These are phyloP conservation scores for Antheraea assamensis DNA, from an alignment of 2,888 invertebrate species.

Conservation along the genomic window DNA sequence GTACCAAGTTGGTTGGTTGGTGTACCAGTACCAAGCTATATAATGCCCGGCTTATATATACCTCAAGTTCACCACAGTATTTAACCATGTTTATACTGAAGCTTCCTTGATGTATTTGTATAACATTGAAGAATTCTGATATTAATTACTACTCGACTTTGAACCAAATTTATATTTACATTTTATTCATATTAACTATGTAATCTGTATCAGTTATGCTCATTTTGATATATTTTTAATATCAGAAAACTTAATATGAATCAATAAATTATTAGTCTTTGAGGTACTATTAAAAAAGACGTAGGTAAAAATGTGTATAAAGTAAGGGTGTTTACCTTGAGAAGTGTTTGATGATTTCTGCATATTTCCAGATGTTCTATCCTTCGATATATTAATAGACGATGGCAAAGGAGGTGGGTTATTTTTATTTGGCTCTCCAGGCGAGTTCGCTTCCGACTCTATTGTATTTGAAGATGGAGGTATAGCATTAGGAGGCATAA, in stretches of 20 bases:
- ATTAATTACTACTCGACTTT: not conserved
- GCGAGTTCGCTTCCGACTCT: conserved; percentile 74
- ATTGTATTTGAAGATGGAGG: conserved; percentile 80
- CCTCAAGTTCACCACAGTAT: not conserved
- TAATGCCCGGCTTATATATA: not conserved
- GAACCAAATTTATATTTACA: conserved; percentile 6
- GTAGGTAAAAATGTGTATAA: conserved; percentile 13
- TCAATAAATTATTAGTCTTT: conserved; percentile 29
- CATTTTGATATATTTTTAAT: conserved; percentile 19
- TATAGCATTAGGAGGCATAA: conserved; percentile 26
- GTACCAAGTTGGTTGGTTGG: conserved; percentile 21
- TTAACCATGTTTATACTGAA: not conserved
- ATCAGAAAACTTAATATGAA: conserved; percentile 35
- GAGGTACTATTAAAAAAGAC: conserved; percentile 27
- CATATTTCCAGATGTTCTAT: conserved; percentile 77
- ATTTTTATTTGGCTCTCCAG: conserved; percentile 76
- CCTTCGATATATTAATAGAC: conserved; percentile 39
- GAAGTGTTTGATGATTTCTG: conserved; percentile 61
- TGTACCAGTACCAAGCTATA: conserved; percentile 22
- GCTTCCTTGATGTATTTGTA: conserved; percentile 5
- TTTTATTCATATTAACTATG: too few species aligned
- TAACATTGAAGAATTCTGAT: conserved; percentile 8
- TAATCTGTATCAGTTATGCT: not conserved
- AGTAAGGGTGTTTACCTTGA: conserved; percentile 53
- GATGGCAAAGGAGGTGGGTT: conserved; percentile 59